Percentiles rank a stretch among this genome's conserved stretches.
These are phyloP conservation scores for Campaea margaritaria DNA, from an alignment of 2,888 invertebrate genomes.

Conservation along the genomic window DNA sequence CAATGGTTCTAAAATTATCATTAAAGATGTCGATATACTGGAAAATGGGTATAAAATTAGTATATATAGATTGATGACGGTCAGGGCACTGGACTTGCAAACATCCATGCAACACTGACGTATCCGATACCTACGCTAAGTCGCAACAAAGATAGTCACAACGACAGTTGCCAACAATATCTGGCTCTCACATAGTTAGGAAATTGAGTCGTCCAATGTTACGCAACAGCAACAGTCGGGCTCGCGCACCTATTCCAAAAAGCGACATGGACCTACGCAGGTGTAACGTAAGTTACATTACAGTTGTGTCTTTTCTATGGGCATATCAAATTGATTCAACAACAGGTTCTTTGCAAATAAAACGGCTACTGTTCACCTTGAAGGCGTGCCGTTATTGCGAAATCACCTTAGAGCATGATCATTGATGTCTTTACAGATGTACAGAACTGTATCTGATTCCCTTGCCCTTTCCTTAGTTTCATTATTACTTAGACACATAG, in stretches of 20 bases:
- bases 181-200: neutral
- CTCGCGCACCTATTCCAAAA: neutral
- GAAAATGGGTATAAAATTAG: too few relatives aligned
- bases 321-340: too few relatives aligned
- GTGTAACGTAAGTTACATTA: neutral
- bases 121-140: slow-evolving; percentile 15
- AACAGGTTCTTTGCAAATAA: too few relatives aligned
- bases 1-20: too few relatives aligned
- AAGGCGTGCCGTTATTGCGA: too few relatives aligned
- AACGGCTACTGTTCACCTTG: too few relatives aligned
- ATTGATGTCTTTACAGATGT: too few relatives aligned
- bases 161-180: slow-evolving; percentile 23
- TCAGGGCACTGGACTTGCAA: slow-evolving; percentile 22
- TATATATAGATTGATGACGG: neutral
- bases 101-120: slow-evolving; percentile 22
- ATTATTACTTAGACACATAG: too few relatives aligned
- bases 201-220: slow-evolving; percentile 19
- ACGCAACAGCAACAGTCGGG: slow-evolving; percentile 15
- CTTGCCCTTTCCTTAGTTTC: too few relatives aligned
- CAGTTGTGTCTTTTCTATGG: neutral
- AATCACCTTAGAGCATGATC: too few relatives aligned
- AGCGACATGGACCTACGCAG: neutral
- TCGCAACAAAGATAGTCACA: slow-evolving; percentile 19
- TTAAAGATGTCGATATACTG: too few relatives aligned
- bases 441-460: too few relatives aligned